These are phyloP conservation scores for Aelia acuminata DNA, from an alignment of 2,888 invertebrate species.

Conservation along the genomic window DNA sequence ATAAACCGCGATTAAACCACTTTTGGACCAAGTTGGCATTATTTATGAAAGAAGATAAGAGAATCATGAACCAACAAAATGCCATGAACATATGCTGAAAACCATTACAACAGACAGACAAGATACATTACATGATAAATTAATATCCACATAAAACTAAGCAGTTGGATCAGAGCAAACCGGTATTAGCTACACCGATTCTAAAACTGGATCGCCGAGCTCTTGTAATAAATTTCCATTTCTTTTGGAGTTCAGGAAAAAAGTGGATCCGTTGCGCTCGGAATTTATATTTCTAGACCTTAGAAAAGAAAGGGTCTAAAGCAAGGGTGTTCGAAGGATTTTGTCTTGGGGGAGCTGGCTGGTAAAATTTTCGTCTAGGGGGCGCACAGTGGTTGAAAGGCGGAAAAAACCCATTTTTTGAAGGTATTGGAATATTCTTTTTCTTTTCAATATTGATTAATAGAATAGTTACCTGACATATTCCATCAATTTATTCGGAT, in stretches of 20 bases:
- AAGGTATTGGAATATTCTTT: too few relatives aligned
- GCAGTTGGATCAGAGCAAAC: neutral
- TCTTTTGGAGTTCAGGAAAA: neutral
- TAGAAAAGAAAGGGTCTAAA: too few relatives aligned
- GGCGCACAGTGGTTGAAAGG: too few relatives aligned
- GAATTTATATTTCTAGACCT: neutral
- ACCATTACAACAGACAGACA: neutral
- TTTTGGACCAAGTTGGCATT: neutral
- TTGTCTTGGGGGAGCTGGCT: too few relatives aligned
- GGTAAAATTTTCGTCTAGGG: too few relatives aligned
- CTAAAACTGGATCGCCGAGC: neutral
- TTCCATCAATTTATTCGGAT: too few relatives aligned
- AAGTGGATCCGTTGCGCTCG: neutral
- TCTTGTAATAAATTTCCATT: neutral
- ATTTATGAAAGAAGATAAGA: neutral
- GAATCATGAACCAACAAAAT: neutral
- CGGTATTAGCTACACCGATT: neutral
- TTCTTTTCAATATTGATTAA: too few relatives aligned
- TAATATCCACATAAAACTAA: neutral
- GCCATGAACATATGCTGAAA: neutral
- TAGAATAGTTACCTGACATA: too few relatives aligned
- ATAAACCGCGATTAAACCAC: too few relatives aligned
- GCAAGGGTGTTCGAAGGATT: too few relatives aligned
- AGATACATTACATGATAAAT: neutral
- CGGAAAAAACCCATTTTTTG: too few relatives aligned